Evolutionary conservation across 2,888 invertebrate genomes (phyloP).

Genomic region (Limnephilus lunatus): DNA sequence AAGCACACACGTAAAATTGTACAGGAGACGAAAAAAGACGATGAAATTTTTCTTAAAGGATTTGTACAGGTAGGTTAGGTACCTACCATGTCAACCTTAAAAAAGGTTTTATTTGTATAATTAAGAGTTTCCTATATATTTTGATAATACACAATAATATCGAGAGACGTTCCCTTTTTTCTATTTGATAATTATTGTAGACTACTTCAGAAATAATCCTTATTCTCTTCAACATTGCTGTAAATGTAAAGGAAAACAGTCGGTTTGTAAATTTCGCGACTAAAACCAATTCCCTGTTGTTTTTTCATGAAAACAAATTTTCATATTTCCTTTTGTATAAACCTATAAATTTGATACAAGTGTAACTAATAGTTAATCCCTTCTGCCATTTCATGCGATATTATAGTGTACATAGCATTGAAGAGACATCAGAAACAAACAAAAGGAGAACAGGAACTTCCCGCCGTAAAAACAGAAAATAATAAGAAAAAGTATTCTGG

Average conservation of each 20-base stretch:
- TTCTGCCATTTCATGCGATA: not conserved
- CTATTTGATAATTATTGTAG: not conserved
- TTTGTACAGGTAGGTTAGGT: too few species aligned
- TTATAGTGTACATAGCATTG: not conserved
- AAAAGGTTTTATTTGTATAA: too few species aligned
- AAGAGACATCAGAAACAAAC: not conserved
- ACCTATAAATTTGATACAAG: not conserved
- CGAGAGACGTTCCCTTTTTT: too few species aligned
- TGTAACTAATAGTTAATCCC: not conserved
- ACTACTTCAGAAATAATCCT: not conserved
- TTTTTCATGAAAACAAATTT: not conserved
- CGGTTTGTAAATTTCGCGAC: not conserved
- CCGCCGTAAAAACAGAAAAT: not conserved
- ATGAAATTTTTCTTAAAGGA: not conserved
- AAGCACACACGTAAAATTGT: not conserved
- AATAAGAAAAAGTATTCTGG: not conserved
- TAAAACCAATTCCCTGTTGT: too few species aligned
- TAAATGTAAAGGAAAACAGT: not conserved
- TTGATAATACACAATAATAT: not conserved
- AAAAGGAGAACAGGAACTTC: conserved; percentile 20
- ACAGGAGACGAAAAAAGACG: not conserved
- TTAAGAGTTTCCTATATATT: not conserved
- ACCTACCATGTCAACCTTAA: too few species aligned
- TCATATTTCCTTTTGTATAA: not conserved
- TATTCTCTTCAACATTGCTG: not conserved